phyloP scores from a whole-genome alignment of 2,888 invertebrate genomes.

The Rambutsinella grinnellia region DNA sequence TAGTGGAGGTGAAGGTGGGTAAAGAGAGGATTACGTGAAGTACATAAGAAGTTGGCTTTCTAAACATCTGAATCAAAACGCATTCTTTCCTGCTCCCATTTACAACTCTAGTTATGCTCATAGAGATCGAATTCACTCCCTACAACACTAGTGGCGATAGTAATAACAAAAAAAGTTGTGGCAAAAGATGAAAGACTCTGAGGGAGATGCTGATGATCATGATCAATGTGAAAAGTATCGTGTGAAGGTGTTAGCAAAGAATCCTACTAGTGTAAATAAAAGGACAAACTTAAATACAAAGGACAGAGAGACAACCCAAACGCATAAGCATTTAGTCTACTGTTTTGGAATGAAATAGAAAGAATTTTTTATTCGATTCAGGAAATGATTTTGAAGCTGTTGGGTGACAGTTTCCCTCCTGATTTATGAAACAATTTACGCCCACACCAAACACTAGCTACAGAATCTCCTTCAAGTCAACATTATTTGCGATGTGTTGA shows the following conservation, averaged over 20 bases:
- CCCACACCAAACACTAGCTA: conserved; percentile 12
- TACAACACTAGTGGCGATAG: too few relatives aligned
- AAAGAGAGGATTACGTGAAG: conserved; percentile 35
- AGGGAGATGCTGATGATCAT: not conserved
- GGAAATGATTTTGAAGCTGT: too few relatives aligned
- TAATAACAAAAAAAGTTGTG: conserved; percentile 1
- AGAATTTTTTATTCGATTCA: too few relatives aligned
- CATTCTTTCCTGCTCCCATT: not conserved
- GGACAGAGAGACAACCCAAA: too few relatives aligned
- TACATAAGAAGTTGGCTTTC: conserved; percentile 46
- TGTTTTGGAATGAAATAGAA: too few relatives aligned
- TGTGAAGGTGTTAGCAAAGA: not conserved
- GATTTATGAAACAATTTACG: conserved; percentile 48
- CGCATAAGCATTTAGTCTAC: too few relatives aligned
- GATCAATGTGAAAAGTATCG: conserved; percentile 14
- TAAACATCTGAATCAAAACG: conserved; percentile 34
- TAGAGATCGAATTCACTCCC: too few relatives aligned
- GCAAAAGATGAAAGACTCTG: not conserved
- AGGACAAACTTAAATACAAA: too few relatives aligned
- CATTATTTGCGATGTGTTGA: not conserved
- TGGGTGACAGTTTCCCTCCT: conserved; percentile 4
- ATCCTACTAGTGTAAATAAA: not conserved
- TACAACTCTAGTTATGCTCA: too few relatives aligned
- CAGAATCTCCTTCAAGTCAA: not conserved
- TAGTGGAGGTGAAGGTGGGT: not conserved